phyloP scores from a whole-genome alignment of 2,888 invertebrate species.

The Drosophila testacea region DNA sequence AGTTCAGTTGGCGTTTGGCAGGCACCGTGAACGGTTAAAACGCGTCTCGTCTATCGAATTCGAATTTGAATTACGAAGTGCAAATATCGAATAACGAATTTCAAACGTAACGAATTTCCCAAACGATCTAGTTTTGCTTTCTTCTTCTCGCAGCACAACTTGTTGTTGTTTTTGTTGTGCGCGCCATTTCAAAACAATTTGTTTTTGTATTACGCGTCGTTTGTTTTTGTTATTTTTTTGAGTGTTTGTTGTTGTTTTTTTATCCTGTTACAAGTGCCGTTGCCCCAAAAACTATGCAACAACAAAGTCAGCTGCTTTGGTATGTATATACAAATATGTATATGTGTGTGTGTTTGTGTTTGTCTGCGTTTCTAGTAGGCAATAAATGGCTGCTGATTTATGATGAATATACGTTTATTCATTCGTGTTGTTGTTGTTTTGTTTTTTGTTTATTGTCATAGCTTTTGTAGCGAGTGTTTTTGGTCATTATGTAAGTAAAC shows the following conservation, averaged over 20 bases:
- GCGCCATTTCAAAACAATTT: constrained; percentile 51
- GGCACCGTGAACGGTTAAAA: constrained; percentile 70
- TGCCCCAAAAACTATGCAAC: constrained; percentile 54
- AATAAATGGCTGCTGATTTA: constrained; percentile 34
- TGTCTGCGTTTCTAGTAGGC: constrained; percentile 9
- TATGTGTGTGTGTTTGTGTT: constrained; percentile 4
- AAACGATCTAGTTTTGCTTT: constrained; percentile 28
- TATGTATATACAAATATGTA: constrained; percentile 26
- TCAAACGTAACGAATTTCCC: not conserved
- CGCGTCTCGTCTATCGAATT: not conserved
- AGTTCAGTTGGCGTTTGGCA: constrained; percentile 76
- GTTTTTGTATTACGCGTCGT: constrained; percentile 24
- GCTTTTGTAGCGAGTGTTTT: constrained; percentile 24
- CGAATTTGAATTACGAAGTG: constrained; percentile 1
- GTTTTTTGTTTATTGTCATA: constrained; percentile 31
- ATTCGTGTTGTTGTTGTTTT: constrained; percentile 13
- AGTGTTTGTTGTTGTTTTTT: constrained; percentile 9
- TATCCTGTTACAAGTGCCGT: constrained; percentile 11
- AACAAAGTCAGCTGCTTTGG: constrained; percentile 34
- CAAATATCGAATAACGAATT: not conserved
- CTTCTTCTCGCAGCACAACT: constrained; percentile 1
- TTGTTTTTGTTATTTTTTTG: constrained; percentile 2
- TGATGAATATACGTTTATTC: constrained; percentile 22
- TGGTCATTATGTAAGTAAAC: constrained; percentile 50
- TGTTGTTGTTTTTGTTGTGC: constrained; percentile 31